Evolutionary conservation across 2,113 vertebrate species (phyloP), one percentile per base, ranked within the genome.

Genomic region (Phaethon lepturus): DNA sequence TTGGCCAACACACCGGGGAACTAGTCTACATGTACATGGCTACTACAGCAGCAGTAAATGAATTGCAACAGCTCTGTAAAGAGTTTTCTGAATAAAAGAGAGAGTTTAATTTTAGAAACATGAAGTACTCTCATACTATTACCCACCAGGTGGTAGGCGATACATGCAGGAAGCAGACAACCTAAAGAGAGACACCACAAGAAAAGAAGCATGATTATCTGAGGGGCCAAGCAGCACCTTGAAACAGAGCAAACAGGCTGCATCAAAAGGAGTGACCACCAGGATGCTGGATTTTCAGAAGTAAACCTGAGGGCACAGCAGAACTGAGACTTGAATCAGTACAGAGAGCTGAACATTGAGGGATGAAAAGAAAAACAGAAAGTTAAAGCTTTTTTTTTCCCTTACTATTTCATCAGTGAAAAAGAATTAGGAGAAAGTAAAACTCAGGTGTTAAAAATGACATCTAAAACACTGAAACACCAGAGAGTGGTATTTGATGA

Each of bases 191-290:
- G 29, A 72, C 5, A 10, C 80, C 66, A 53, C 40, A 52, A 95
- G 80, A 93, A 93, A 93, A 93, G 93, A 31, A 66, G 24, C 15
- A 7, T 31, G 78, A 89, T 93, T 93, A 62, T 88, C 69, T 50
- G 45, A 91, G 67, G 71, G 90, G 77, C 93, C 81, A 92, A 95
- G 90, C 66, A 92, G 87, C 93, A 92, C 93, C 96, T 82, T 79
- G 90, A 93, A 94, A 95, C 62, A 69, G 73, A 96, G 92, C 84
- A 89, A 95, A 93, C 90, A 94, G 72, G 38, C 56, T 44, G 68
- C 81, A 94, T 96, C 95, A 96, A 95, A 96, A 96, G 53, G 33
- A 94, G 35, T 87, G 90, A 86, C 85, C 87, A 94, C 93, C 74
- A 75, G 95, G 77, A 95, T 88, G 85, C 85, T 87, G 90, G 44